phyloP scores from a whole-genome alignment of 2,113 vertebrate genomes.

The Pyrgilauda ruficollis region DNA sequence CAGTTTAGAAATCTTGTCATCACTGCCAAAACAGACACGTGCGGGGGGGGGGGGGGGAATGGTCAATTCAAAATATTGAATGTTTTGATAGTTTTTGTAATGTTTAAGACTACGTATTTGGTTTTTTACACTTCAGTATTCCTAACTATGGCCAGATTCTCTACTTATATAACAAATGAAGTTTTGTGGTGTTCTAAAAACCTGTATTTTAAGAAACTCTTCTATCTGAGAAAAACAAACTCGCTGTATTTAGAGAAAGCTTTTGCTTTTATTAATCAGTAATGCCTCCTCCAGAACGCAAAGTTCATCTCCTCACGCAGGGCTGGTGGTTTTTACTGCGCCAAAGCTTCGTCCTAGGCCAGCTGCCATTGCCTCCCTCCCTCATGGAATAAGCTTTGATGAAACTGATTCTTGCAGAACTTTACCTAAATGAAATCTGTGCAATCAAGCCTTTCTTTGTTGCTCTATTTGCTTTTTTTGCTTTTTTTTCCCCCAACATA shows the following conservation, averaged over 20 bases:
- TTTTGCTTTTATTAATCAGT: constrained; percentile 58
- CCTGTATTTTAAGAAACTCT: constrained; percentile 65
- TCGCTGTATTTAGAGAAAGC: constrained; percentile 53
- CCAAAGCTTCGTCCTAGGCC: constrained; percentile 33
- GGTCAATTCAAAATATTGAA: constrained; percentile 67
- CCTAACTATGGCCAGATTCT: constrained; percentile 69
- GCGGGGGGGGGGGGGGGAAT: not conserved
- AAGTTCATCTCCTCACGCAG: constrained; percentile 56
- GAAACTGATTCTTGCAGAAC: not conserved
- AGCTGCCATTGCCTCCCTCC: constrained; percentile 53
- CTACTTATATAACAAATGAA: constrained; percentile 63
- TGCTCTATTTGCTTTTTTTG: constrained; percentile 10
- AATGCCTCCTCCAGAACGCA: constrained; percentile 45
- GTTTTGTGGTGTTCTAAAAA: constrained; percentile 52
- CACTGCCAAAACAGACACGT: constrained; percentile 70
- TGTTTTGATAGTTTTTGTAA: constrained; percentile 79
- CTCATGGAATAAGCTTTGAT: not conserved
- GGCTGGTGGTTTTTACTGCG: constrained; percentile 50
- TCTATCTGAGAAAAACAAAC: constrained; percentile 62
- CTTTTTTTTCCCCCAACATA: not conserved
- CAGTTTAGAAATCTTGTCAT: constrained; percentile 64
- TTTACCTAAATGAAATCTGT: constrained; percentile 16
- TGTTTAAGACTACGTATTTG: constrained; percentile 51
- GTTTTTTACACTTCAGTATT: constrained; percentile 64
- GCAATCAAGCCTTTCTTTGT: constrained; percentile 20